Evolutionary conservation across 1,140 invertebrate species (phyloP), one percentile per base, ranked within the genome.

Genomic region (Papilio aristodemus): DNA sequence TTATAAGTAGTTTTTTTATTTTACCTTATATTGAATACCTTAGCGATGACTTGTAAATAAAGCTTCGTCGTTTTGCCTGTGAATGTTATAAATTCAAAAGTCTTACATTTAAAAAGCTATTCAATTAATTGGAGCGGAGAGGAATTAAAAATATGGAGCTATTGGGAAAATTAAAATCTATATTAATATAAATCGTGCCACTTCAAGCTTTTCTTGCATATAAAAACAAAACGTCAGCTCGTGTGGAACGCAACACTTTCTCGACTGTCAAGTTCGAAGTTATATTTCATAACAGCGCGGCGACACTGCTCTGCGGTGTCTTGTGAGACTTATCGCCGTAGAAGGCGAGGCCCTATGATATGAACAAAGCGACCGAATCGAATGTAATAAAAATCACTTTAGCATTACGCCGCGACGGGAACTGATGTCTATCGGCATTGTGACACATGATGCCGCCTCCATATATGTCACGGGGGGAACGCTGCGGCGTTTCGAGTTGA

Each of bases 321-420:
- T 14, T 11, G 13, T 5, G 14, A 62, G 59, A 14, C 14, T 39
- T 62, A 22, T 62, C 17, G 17, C 17, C 59, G 36, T 32, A 4
- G 27, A 69, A 69, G 68, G 25, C 25, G 39, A 70, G 54, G 77
- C 70, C 72, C 73, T 72, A 75, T 73, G 78, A 83, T 85, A 86
- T 84, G 83, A 87, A 87, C 84, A 86, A 87, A 90, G 85, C 86
- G 81, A 86, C 78, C 82, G 84, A 87, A 89, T 83, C 86, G 83
- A 89, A 90, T 84, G 81, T 85, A 87, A 88, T 90, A 90, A 90
- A 87, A 89, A 89, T 89, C 88, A 88, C 86, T 90, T 88, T 84
- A 85, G 80, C 80, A 84, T 87, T 85, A 84, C 80, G 75, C 79
- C 71, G 72, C 74, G 86, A 86, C 85, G 81, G 79, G 78, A 79